phyloP scores from a whole-genome alignment of 37 sponge, comb jelly and placozoan genomes.

The Agelas oroides region DNA sequence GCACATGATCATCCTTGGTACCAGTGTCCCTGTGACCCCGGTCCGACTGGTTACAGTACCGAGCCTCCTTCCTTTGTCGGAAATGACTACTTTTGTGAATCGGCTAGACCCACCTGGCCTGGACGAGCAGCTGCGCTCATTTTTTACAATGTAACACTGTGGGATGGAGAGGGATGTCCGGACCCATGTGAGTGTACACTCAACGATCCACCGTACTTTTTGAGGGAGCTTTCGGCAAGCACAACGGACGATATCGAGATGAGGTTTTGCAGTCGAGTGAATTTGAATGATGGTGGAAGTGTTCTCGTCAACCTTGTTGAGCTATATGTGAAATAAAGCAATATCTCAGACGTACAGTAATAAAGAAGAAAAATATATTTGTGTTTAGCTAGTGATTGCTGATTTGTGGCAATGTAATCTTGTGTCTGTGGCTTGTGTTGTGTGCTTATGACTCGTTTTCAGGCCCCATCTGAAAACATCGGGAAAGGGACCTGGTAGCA shows the following conservation, averaged over 20 bases:
- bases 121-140: neutral
- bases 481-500: too few species aligned
- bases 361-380: too few species aligned
- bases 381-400: too few species aligned
- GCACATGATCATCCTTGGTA: neutral
- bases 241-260: neutral
- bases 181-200: neutral
- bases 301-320: too few species aligned
- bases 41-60: too few species aligned
- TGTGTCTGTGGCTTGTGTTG: too few species aligned
- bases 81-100: slow-evolving; percentile 14
- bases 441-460: too few species aligned
- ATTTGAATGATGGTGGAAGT: neutral
- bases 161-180: neutral
- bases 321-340: too few species aligned
- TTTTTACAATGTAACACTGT: neutral
- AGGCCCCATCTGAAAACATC: too few species aligned
- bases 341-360: too few species aligned
- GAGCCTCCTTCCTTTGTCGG: slow-evolving; percentile 9
- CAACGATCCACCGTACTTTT: neutral
- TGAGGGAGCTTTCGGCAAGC: neutral
- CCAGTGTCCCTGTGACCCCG: slow-evolving; percentile 11
- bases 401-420: too few species aligned
- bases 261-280: neutral
- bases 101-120: neutral